phyloP scores from a whole-genome alignment of 2,797 vertebrate genomes.

The Tachyglossus aculeatus region DNA sequence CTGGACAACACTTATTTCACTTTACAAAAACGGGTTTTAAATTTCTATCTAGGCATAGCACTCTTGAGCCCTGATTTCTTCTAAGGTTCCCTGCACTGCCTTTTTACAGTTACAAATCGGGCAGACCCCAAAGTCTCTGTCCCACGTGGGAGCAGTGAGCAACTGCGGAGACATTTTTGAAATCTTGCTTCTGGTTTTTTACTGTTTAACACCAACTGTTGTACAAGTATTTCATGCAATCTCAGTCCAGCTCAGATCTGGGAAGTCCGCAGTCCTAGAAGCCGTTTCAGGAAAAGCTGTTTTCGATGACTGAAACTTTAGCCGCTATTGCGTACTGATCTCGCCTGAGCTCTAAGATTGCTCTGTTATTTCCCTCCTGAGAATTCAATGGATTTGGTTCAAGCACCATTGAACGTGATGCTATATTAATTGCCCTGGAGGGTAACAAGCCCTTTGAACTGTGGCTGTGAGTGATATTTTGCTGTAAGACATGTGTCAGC shows the following conservation, averaged over 20 bases:
- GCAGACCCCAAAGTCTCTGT: background rate
- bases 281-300: slow-evolving; percentile 36
- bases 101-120: background rate
- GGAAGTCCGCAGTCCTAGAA: slow-evolving; percentile 35
- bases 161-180: background rate
- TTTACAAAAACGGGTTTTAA: background rate
- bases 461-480: slow-evolving; percentile 82
- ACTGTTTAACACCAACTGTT: background rate
- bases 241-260: background rate
- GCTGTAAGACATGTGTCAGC: slow-evolving; percentile 82
- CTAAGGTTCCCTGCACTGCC: background rate
- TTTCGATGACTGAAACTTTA: slow-evolving; percentile 57
- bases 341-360: slow-evolving; percentile 70
- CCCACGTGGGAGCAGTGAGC: background rate
- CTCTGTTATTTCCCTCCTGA: slow-evolving; percentile 73
- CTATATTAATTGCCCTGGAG: slow-evolving; percentile 84
- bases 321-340: slow-evolving; percentile 63
- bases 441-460: slow-evolving; percentile 83
- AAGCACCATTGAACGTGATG: slow-evolving; percentile 81
- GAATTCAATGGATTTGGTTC: slow-evolving; percentile 78
- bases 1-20: background rate
- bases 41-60: background rate
- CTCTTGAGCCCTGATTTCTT: background rate
- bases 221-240: background rate
- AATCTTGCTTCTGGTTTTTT: background rate